Base-by-base conservation (phyloP, 2,113 vertebrate genomes). In the Atlantisia rogersi region DNA sequence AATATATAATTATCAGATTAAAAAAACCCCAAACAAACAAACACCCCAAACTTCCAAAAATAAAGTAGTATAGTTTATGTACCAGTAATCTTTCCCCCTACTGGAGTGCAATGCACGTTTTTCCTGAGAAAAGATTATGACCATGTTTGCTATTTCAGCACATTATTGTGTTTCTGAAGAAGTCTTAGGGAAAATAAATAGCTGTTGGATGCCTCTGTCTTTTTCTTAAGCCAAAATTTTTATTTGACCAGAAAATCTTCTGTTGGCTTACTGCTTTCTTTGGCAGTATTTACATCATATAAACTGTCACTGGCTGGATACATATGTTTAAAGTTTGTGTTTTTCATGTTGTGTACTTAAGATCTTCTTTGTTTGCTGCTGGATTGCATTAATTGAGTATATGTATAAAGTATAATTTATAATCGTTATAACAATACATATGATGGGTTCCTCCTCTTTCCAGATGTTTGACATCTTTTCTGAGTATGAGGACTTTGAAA, bases 171-270 rank as follows among this genome's bases (percentile, higher is more conserved):
- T 90, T 90, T 89, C 68, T 91, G 2, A 88, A 78, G 85, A 78
- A 81, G 93, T 76, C 90, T 75, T 29, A 60, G 75, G 76, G 42
- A 60, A 93, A 70, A 86, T 58, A 93, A 94, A 82, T 76, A 88
- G 52, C 71, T 83, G 71, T 67, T 0, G 3, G 35, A 63, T 70
- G 55, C 26, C 31, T 90, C 62, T 88, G 56, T 59, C 73, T 88
- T 79, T 82, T 77, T 16, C 58, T 81, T 65, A 50, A 77, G 75
- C 75, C 63, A 87, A 16, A 84, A 81, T 14, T 40, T 94, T 86
- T 83, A 19, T 86, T 96, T 85, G 64, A 74, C 37, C 17, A 84
- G 77, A 74, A 76, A 26, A 53, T 55, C 32, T 87, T 86, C 74
- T 68, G 15, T 75, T 90, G 28, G 26, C 56, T 89, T 74, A 22